A percentile compares a stretch with the other conserved stretches of the same genome.
Conservation (phyloP, 2,797 vertebrate species). For the Myotis planiceps region DNA sequence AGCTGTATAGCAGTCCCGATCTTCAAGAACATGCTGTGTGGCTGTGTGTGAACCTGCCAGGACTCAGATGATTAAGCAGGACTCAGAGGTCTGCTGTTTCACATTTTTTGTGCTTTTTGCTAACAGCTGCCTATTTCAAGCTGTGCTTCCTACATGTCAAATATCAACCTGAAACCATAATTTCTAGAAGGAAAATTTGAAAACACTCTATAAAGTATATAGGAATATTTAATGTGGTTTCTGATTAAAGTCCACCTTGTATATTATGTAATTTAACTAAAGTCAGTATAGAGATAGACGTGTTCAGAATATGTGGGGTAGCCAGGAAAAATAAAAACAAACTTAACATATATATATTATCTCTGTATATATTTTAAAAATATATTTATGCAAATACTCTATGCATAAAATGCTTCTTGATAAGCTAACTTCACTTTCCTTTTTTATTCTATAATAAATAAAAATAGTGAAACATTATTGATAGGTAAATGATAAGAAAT, state of each 20-base stretch:
- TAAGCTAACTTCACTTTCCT: neutral
- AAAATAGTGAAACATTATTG: neutral
- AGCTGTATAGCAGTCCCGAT: conserved; percentile 47
- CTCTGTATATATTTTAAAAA: neutral
- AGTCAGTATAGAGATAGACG: neutral
- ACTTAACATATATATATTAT: neutral
- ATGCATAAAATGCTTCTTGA: neutral
- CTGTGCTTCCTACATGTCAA: conserved; percentile 50
- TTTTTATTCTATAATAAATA: conserved; percentile 42
- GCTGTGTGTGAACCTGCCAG: neutral
- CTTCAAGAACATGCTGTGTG: conserved; percentile 15
- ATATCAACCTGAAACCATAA: conserved; percentile 52
- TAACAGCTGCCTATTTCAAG: conserved; percentile 62
- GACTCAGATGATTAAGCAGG: conserved; percentile 51
- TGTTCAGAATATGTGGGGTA: neutral
- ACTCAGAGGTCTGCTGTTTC: conserved; percentile 60
- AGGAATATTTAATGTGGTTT: neutral
- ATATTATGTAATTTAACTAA: neutral
- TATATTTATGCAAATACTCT: neutral
- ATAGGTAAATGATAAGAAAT: neutral
- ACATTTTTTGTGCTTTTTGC: conserved; percentile 53
- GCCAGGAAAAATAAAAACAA: neutral
- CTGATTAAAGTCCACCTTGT: conserved; percentile 46
- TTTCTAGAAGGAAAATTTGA: conserved; percentile 56
- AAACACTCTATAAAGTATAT: conserved; percentile 5